These are phyloP conservation scores for Tyrannus savana DNA, from an alignment of 2,113 vertebrate genomes.

Conservation along the genomic window DNA sequence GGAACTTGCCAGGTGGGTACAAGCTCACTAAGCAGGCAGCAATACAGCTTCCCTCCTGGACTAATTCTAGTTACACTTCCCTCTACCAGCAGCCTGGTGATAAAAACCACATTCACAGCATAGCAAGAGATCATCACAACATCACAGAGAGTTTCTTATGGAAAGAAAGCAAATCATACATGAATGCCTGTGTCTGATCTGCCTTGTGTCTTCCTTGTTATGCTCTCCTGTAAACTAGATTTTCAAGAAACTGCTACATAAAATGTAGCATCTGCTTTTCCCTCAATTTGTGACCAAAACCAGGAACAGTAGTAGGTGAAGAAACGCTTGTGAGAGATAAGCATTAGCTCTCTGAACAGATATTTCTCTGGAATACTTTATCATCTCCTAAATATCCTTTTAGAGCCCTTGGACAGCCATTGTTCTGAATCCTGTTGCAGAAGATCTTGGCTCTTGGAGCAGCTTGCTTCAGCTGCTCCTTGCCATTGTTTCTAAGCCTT, in stretches of 20 bases:
- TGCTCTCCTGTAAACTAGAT: not conserved
- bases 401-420: not conserved
- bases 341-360: not conserved
- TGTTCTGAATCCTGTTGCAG: not conserved
- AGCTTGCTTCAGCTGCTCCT: not conserved
- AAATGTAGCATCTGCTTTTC: not conserved
- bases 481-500: constrained; percentile 19
- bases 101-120: not conserved
- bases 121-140: not conserved
- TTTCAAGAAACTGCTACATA: not conserved
- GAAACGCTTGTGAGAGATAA: not conserved
- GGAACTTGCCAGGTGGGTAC: not conserved
- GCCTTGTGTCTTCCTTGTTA: not conserved
- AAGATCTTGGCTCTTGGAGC: not conserved
- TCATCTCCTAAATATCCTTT: not conserved
- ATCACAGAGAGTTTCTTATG: not conserved
- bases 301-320: not conserved
- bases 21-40: not conserved
- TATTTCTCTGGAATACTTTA: not conserved
- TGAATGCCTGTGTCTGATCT: not conserved
- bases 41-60: not conserved
- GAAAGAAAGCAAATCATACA: not conserved
- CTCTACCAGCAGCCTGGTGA: not conserved
- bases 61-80: not conserved
- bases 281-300: not conserved